phyloP scores from a whole-genome alignment of 1,140 invertebrate genomes.

The Diabrotica undecimpunctata region DNA sequence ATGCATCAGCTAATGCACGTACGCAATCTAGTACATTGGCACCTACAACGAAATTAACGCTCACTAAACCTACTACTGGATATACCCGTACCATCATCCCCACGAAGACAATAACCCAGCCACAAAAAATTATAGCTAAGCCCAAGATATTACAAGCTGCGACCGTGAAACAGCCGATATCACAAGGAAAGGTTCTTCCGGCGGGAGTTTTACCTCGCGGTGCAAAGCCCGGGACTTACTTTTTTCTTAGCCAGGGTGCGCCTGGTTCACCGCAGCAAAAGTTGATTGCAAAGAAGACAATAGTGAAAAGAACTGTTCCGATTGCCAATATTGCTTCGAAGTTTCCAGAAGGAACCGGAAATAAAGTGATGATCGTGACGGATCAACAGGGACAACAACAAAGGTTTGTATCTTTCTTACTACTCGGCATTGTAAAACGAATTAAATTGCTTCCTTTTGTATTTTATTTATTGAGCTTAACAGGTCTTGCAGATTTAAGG shows the following conservation, averaged over 20 bases:
- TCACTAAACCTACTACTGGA: conserved; percentile 7
- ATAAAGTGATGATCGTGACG: conserved; percentile 59
- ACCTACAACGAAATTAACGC: background rate
- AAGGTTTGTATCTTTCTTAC: conserved; percentile 38
- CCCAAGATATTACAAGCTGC: conserved; percentile 6
- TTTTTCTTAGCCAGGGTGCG: conserved; percentile 54
- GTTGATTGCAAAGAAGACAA: conserved; percentile 37
- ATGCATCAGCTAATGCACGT: background rate
- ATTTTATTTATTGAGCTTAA: no score
- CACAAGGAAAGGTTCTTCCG: background rate
- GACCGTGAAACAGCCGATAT: background rate
- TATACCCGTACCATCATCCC: background rate
- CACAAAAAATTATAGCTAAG: background rate
- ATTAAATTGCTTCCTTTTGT: no score
- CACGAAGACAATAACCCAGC: background rate
- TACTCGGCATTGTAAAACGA: no score
- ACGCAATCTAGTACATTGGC: background rate
- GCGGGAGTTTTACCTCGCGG: background rate
- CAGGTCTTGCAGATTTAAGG: no score
- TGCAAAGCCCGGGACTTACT: conserved; percentile 55
- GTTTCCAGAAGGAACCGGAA: conserved; percentile 39
- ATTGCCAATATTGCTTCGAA: conserved; percentile 29
- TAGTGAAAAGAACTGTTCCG: conserved; percentile 45
- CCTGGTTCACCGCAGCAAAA: background rate
- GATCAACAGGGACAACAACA: conserved; percentile 56